phyloP scores from a whole-genome alignment of 2,797 vertebrate genomes.

The Eutrigla gurnardus region DNA sequence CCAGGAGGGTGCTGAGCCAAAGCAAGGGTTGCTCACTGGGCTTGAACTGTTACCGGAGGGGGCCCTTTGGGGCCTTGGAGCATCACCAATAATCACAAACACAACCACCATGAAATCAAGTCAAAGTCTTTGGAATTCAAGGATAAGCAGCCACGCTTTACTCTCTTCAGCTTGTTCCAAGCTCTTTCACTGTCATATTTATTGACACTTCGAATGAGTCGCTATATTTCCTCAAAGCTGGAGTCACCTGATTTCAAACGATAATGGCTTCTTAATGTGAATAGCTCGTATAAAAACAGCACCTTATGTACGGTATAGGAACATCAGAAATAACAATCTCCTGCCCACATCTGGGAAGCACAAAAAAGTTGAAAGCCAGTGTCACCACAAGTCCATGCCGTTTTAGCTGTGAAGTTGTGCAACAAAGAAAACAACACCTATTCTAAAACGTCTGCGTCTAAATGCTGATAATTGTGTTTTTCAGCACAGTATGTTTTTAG shows the following conservation, averaged over 20 bases:
- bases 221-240: conserved; percentile 1
- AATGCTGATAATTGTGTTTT: conserved; percentile 76
- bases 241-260: conserved; percentile 4
- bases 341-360: conserved; percentile 29
- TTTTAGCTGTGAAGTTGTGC: conserved; percentile 48
- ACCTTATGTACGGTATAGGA: not conserved
- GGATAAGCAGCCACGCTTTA: conserved; percentile 4
- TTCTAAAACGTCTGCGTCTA: conserved; percentile 59
- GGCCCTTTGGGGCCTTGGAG: conserved; percentile 52
- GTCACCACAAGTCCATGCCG: conserved; percentile 43
- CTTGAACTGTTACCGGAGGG: conserved; percentile 73
- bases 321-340: conserved; percentile 16
- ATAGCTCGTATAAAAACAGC: conserved; percentile 14
- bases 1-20: conserved; percentile 71
- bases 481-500: conserved; percentile 57
- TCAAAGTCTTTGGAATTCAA: conserved; percentile 37
- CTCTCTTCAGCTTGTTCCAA: conserved; percentile 2
- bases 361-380: conserved; percentile 62
- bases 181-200: conserved; percentile 26
- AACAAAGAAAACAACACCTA: conserved; percentile 62
- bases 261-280: not conserved
- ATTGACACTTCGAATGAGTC: conserved; percentile 20
- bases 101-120: conserved; percentile 62
- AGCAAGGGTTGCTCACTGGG: conserved; percentile 73
- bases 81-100: conserved; percentile 68